These are phyloP conservation scores for Murina feae DNA, from an alignment of 2,113 vertebrate species.

Conservation along the genomic window DNA sequence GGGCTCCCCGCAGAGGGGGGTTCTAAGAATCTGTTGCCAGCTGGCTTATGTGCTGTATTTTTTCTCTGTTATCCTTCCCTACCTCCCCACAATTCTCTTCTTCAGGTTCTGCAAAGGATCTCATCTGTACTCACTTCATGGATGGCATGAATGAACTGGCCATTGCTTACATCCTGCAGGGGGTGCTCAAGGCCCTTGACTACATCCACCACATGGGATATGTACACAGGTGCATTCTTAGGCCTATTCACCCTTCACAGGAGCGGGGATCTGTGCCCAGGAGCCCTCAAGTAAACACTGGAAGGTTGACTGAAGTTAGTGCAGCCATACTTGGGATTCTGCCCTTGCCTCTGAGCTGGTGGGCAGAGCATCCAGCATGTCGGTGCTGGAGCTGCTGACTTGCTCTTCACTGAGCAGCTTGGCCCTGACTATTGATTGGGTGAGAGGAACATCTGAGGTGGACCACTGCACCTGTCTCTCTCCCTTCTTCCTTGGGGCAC, in stretches of 20 bases:
- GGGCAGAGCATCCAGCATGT: neutral
- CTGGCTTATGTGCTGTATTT: neutral
- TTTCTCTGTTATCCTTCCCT: neutral
- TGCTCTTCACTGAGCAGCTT: neutral
- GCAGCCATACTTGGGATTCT: neutral
- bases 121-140: slow-evolving; percentile 93
- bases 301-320: neutral
- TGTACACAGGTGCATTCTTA: slow-evolving; percentile 89
- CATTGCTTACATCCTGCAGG: slow-evolving; percentile 95
- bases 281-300: neutral
- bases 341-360: neutral
- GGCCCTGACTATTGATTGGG: neutral
- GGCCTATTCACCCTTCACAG: neutral
- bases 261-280: neutral
- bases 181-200: slow-evolving; percentile 92
- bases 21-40: neutral
- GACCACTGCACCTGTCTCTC: neutral
- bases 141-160: slow-evolving; percentile 95
- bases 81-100: neutral
- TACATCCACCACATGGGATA: slow-evolving; percentile 99
- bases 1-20: neutral
- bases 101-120: slow-evolving; percentile 94
- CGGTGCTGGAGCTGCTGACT: neutral
- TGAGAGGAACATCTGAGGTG: neutral
- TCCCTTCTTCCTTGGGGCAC: neutral